Evolutionary conservation across 2,888 invertebrate species (phyloP).

Genomic region (Cheilosia scutellata): DNA sequence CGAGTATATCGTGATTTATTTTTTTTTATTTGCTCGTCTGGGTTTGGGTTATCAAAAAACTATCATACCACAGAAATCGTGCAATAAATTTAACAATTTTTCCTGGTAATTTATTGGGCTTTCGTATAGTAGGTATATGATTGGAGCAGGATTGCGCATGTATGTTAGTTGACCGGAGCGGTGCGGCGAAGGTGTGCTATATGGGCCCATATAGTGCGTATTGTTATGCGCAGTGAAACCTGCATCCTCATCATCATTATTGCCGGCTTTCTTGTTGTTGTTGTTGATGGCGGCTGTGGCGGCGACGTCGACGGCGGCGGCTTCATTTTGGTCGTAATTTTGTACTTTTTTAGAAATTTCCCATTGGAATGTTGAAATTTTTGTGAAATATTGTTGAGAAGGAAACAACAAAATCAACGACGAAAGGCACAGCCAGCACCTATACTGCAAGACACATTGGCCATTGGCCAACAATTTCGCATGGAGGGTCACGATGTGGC

Average conservation of each 20-base stretch:
- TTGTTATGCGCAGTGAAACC: conserved; percentile 21
- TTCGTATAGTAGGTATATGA: conserved; percentile 11
- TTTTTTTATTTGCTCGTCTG: conserved; percentile 24
- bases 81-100: conserved; percentile 75
- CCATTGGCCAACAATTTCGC: conserved; percentile 78
- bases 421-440: background rate
- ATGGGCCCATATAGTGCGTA: conserved; percentile 51
- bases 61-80: conserved; percentile 72
- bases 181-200: conserved; percentile 62
- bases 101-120: conserved; percentile 71
- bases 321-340: conserved; percentile 65
- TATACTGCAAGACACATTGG: background rate
- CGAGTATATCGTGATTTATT: conserved; percentile 8
- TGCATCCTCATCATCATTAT: conserved; percentile 58
- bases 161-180: conserved; percentile 31
- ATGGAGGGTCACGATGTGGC: conserved; percentile 77
- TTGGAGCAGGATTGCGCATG: conserved; percentile 38
- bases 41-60: conserved; percentile 70
- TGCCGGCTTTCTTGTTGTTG: conserved; percentile 19
- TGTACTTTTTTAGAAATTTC: conserved; percentile 74
- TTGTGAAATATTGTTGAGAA: conserved; percentile 64
- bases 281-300: conserved; percentile 6
- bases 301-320: conserved; percentile 16
- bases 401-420: conserved; percentile 4
- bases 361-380: conserved; percentile 75